phyloP scores from a whole-genome alignment of 2,888 invertebrate species.

The Nematopogon swammerdamellus region DNA sequence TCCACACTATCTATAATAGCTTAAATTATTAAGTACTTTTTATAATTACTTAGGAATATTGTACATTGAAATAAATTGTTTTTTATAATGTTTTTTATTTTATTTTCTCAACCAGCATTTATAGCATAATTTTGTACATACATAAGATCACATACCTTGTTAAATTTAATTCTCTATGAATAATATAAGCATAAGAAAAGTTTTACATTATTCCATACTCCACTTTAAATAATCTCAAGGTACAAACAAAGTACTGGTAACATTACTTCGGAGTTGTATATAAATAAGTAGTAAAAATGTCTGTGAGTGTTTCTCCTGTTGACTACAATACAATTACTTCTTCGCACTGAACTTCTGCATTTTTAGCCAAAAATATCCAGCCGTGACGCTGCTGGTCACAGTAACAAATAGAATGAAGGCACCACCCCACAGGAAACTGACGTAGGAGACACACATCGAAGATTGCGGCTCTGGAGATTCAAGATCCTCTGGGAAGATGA shows the following conservation, averaged over 20 bases:
- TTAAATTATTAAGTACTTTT: too few relatives aligned
- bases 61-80: too few relatives aligned
- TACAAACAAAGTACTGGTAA: background rate
- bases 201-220: too few relatives aligned
- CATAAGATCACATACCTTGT: too few relatives aligned
- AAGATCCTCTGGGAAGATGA: slow-evolving; percentile 68
- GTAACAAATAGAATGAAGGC: slow-evolving; percentile 59
- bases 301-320: background rate
- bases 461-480: slow-evolving; percentile 26
- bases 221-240: background rate
- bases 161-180: too few relatives aligned
- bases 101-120: too few relatives aligned
- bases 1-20: too few relatives aligned
- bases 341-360: background rate
- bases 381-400: slow-evolving; percentile 45
- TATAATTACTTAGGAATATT: too few relatives aligned
- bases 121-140: too few relatives aligned
- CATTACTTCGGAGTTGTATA: background rate
- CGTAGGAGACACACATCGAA: slow-evolving; percentile 62
- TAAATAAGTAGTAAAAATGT: background rate
- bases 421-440: slow-evolving; percentile 61
- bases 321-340: background rate
- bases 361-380: slow-evolving; percentile 41
- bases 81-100: too few relatives aligned
- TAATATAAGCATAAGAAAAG: too few relatives aligned